Evolutionary conservation across 2,797 vertebrate species (phyloP), one percentile per base, ranked within the genome.

Genomic region (Novumbra hubbsi): DNA sequence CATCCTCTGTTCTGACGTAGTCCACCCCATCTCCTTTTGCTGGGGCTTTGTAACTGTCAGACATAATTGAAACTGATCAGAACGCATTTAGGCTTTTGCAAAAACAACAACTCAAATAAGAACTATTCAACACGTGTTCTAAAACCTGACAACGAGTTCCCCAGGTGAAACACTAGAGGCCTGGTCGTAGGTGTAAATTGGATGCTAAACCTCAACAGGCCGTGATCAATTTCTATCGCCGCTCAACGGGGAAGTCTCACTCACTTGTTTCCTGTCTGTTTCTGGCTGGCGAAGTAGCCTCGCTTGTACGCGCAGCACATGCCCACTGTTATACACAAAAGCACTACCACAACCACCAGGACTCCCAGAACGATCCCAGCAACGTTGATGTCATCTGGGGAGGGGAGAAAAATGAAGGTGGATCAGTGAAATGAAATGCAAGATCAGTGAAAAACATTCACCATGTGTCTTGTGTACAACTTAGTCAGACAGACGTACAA

Each of bases 261-360:
- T 92, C 90, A 98, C 98, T 96, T 97, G 90, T 96, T 96, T 78
- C 93, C 94, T 0, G 87, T 91, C 85, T 96, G 93, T 80, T 96
- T 95, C 79, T 92, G 93, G 73, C 88, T 94, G 76, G 94, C 92
- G 86, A 98, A 98, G 89, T 95, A 96, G 52, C 97, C 98, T 57
- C 93, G 94, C 84, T 96, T 96, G 89, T 98, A 98, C 0, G 97
- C 98, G 48, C 97, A 98, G 91, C 95, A 97, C 90, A 99, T 98
- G 12, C 95, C 97, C 52, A 93, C 87, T 0, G 95, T 96, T 88
- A 96, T 98, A 81, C 95, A 93, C 60, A 93, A 78, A 73, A 99
- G 91, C 38, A 99, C 98, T 0, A 93, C 73, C 0, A 96, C 86
- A 72, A 99, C 97, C 72, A 99, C 96, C 88, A 98, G 83, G 65